Conservation (phyloP, 2,113 vertebrate species). For the Ginglymostoma cirratum region DNA sequence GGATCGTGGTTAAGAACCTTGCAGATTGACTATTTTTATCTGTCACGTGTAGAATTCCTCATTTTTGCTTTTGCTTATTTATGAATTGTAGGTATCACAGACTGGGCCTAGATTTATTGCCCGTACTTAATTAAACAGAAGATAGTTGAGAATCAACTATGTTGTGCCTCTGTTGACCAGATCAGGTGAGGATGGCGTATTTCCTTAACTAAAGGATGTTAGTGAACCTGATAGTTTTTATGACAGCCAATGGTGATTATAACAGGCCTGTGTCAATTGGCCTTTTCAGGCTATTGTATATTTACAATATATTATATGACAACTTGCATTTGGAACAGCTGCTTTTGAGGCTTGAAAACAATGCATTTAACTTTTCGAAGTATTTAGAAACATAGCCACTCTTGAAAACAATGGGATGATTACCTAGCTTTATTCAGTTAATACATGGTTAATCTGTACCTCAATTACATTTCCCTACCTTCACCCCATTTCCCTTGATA, state of each 20-base stretch:
- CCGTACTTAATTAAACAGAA: too few species aligned
- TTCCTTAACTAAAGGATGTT: too few species aligned
- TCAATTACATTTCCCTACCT: not conserved
- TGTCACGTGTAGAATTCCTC: not conserved
- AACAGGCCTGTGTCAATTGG: not conserved
- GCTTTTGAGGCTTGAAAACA: not conserved
- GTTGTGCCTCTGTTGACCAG: too few species aligned
- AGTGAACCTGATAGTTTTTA: too few species aligned
- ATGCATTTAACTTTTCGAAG: not conserved
- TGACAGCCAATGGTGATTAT: too few species aligned
- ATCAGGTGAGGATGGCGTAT: too few species aligned
- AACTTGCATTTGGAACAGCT: not conserved
- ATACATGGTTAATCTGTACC: not conserved
- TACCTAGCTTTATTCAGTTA: not conserved
- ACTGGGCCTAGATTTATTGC: too few species aligned
- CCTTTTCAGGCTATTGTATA: not conserved
- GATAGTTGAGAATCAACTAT: too few species aligned
- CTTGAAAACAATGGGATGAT: not conserved
- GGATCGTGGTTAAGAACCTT: not conserved
- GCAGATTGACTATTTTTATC: not conserved
- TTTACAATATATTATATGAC: not conserved
- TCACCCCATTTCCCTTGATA: not conserved
- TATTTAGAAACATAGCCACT: not conserved
- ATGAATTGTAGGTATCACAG: too few species aligned
- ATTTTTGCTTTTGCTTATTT: too few species aligned